A percentile compares a stretch with the other conserved stretches of the same genome.
Conservation (phyloP, 2,888 invertebrate species). For the Anthophora plumipes region DNA sequence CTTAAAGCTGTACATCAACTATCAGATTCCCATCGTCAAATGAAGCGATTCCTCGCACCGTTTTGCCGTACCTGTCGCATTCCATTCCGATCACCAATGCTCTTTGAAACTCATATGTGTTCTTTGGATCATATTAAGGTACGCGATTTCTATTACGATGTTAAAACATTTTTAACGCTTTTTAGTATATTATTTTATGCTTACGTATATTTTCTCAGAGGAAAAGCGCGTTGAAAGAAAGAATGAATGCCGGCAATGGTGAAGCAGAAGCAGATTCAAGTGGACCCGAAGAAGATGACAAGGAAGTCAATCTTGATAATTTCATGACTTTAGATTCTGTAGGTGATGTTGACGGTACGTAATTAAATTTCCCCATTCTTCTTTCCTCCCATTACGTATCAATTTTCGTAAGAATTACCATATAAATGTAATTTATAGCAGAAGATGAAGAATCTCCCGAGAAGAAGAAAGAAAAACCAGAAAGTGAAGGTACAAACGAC, state of each 20-base stretch:
- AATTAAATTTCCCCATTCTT: constrained; percentile 18
- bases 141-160: constrained; percentile 65
- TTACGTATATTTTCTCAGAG: constrained; percentile 83
- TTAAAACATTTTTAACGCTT: constrained; percentile 26
- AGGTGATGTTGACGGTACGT: constrained; percentile 92
- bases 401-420: neutral
- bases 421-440: constrained; percentile 46
- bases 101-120: constrained; percentile 93
- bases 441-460: constrained; percentile 87
- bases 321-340: constrained; percentile 96
- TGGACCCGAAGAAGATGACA: constrained; percentile 88
- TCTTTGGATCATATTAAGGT: constrained; percentile 93
- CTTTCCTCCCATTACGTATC: neutral
- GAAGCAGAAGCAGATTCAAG: constrained; percentile 86
- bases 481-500: constrained; percentile 78
- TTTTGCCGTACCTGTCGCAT: constrained; percentile 92
- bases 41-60: constrained; percentile 94
- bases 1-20: constrained; percentile 91
- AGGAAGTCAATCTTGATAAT: constrained; percentile 92
- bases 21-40: constrained; percentile 92
- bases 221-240: constrained; percentile 86
- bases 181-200: neutral
- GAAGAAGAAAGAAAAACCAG: constrained; percentile 85
- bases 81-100: constrained; percentile 93
- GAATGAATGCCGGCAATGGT: constrained; percentile 84